Evolutionary conservation across 1,140 invertebrate species (phyloP), one percentile per base, ranked within the genome.

Genomic region (Phenacoccus solenopsis): DNA sequence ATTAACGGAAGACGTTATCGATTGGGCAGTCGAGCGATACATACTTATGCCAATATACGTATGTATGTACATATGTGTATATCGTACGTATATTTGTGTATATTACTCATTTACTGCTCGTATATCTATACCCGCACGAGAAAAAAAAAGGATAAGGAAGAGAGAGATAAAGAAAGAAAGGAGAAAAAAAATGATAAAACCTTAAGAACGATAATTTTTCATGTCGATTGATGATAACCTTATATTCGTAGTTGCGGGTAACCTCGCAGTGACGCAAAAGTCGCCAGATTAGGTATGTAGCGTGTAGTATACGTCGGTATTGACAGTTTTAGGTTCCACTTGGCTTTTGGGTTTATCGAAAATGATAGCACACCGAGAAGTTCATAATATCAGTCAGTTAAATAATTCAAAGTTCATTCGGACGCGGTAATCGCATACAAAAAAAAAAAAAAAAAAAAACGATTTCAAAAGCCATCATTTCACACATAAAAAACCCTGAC

Each of bases 151-250:
- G 28, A 12, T 13, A 24, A 67, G 28, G 4, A 67, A 3, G n/a
- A 22, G 24, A 28, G 28, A 67, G 21, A n/a, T 38, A n/a, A n/a
- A 28, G 61, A 67, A 67, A 67, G n/a, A 59, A 59, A 59, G n/a
- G n/a, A 59, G 24, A 59, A 67, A 9, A 16, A 20, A 25, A 9
- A 22, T 22, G 61, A 67, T 25, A 67, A 28, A 67, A 67, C 2
- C 3, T 12, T 27, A 3, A 9, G 20, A 49, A 49, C 16, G 38
- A 49, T 49, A 49, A 49, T 49, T 49, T 49, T 49, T 49, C 4
- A 49, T 49, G 38, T 9, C 16, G 38, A n/a, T 32, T 32, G 13
- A 16, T n/a, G 38, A 49, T 49, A 49, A 49, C 38, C 38, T 49
- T 49, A n/a, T n/a, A n/a, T 49, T 16, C 38, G 38, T 16, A 49